A percentile compares a stretch with the other conserved stretches of the same genome.
These are phyloP conservation scores for Thymelicus acteon DNA, from an alignment of 2,888 invertebrate genomes.

Conservation along the genomic window DNA sequence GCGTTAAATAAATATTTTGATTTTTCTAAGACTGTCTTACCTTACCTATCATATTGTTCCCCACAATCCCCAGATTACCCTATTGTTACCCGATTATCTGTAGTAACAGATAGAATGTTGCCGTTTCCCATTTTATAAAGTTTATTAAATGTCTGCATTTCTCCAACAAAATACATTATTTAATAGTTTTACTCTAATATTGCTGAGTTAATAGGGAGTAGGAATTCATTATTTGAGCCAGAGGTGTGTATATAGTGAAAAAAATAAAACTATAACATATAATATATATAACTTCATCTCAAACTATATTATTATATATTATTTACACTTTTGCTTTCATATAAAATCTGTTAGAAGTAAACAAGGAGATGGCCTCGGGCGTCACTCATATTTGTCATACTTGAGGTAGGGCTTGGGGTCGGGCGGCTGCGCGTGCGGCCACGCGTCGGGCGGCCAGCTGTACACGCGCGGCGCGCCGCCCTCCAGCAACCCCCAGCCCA, in stretches of 20 bases:
- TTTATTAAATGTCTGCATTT: too few relatives aligned
- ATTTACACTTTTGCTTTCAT: constrained; percentile 74
- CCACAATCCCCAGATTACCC: too few relatives aligned
- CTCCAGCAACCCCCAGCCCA: constrained; percentile 70
- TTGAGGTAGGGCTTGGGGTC: constrained; percentile 80
- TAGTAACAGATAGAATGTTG: too few relatives aligned
- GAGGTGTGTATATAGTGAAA: neutral
- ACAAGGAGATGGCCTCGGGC: constrained; percentile 55
- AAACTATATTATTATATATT: constrained; percentile 65
- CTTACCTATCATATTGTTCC: too few relatives aligned
- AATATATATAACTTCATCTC: constrained; percentile 54
- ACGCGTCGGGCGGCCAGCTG: constrained; percentile 59
- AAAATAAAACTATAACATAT: constrained; percentile 41
- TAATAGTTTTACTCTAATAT: too few relatives aligned
- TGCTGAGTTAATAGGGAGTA: too few relatives aligned
- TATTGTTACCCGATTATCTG: too few relatives aligned
- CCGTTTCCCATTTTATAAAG: too few relatives aligned
- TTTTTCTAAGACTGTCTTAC: too few relatives aligned
- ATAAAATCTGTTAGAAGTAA: constrained; percentile 77
- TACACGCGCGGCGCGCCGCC: constrained; percentile 56
- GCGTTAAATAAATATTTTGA: too few relatives aligned
- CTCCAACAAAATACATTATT: too few relatives aligned
- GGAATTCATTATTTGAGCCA: too few relatives aligned
- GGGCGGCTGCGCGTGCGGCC: constrained; percentile 48
- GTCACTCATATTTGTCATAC: constrained; percentile 79